Conservation (phyloP, 2,888 invertebrate genomes). For the Torymus auratus region DNA sequence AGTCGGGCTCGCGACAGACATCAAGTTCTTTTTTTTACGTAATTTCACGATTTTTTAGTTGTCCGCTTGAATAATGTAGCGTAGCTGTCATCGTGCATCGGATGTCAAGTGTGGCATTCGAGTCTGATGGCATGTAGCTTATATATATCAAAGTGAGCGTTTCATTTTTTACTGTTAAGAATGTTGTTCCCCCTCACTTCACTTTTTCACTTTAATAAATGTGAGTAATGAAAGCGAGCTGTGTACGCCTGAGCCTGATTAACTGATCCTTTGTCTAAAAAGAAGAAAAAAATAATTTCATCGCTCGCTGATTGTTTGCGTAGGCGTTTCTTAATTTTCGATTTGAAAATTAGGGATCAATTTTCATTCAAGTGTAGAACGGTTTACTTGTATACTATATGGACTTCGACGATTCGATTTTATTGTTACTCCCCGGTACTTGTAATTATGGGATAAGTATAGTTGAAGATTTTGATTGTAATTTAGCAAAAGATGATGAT, state of each 20-base stretch:
- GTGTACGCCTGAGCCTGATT: neutral
- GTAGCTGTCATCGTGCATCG: slow-evolving; percentile 3
- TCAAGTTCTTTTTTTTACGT: too few relatives aligned
- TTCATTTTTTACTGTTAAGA: slow-evolving; percentile 37
- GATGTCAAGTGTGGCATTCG: neutral
- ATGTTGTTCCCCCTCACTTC: slow-evolving; percentile 6
- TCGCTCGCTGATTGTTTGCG: neutral
- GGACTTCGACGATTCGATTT: slow-evolving; percentile 45
- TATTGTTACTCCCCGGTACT: slow-evolving; percentile 25
- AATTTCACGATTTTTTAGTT: neutral
- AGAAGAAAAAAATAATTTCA: slow-evolving; percentile 19
- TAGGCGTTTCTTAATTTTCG: slow-evolving; percentile 29
- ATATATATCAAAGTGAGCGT: slow-evolving; percentile 7
- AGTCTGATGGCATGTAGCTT: slow-evolving; percentile 23
- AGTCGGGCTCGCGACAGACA: too few relatives aligned
- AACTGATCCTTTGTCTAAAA: neutral
- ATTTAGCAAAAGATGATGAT: slow-evolving; percentile 20
- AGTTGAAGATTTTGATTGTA: slow-evolving; percentile 30
- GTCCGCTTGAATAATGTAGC: slow-evolving; percentile 2
- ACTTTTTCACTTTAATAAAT: slow-evolving; percentile 49
- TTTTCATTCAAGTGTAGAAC: slow-evolving; percentile 11
- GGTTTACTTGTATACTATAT: slow-evolving; percentile 43
- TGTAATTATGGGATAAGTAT: slow-evolving; percentile 39
- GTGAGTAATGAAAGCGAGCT: slow-evolving; percentile 4
- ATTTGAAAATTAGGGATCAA: slow-evolving; percentile 20